Base-by-base conservation (phyloP, 2,113 vertebrate genomes). In the Hemicordylus capensis region DNA sequence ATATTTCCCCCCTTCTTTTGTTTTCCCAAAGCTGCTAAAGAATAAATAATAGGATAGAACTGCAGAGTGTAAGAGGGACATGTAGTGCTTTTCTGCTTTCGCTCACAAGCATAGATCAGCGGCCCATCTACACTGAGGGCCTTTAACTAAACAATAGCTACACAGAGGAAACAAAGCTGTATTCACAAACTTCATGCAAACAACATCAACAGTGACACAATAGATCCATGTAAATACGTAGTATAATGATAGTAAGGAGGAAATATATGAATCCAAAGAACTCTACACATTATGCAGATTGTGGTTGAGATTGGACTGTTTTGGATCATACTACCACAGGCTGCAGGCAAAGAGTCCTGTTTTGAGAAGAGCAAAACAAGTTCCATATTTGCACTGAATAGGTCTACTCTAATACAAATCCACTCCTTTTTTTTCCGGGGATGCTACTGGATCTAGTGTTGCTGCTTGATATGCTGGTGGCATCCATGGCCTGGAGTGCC, bases 101-200 rank as follows among this genome's bases (percentile, higher is more conserved):
- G 72, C 15, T 91, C 85, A 39, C 76, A 73, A 67, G 46, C 26
- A 56, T n/a, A n/a, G 76, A 48, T 28, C 66, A 83, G 90, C n/a
- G n/a, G n/a, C 54, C 46, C 70, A 90, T 48, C 42, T 81, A 84
- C 85, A 28, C 39, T 84, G 83, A 58, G 67, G 51, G 44, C 61
- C 10, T 34, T 0, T 0, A 90, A 48, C 85, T 88, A 76, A 91
- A 91, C 88, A 86, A 87, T 14, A 75, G 73, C 76, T 87, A 46
- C 34, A 66, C 1, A 81, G 59, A 70, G 44, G 78, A 77, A 86
- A 74, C 2, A 74, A 67, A 87, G 88, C 61, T 76, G 89, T 72
- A 51, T 31, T 72, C 64, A 75, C 54, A 84, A 67, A 48, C 26
- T 58, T 56, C 59, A 34, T 17, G 75, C 72, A 89, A 82, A 85